These are phyloP conservation scores for Caenorhabditis virilis DNA, from an alignment of 2,888 invertebrate species.

Conservation along the genomic window DNA sequence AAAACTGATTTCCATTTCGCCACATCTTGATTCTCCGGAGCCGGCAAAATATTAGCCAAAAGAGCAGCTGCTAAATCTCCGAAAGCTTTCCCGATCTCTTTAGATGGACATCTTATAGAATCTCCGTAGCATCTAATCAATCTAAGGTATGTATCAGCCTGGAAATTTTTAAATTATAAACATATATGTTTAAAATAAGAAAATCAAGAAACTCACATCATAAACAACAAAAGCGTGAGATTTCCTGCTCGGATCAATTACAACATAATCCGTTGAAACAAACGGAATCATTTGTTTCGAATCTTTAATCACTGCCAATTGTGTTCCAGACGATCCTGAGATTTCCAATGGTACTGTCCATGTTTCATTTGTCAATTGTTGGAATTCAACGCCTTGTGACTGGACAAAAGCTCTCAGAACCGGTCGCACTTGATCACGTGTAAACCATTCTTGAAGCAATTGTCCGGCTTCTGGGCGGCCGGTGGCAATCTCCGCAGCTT, in stretches of 20 bases:
- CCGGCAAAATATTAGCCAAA: constrained; percentile 32
- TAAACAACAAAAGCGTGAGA: constrained; percentile 50
- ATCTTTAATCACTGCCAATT: constrained; percentile 27
- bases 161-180: not conserved
- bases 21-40: constrained; percentile 32
- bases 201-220: constrained; percentile 36
- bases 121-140: constrained; percentile 45
- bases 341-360: constrained; percentile 47
- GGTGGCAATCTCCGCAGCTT: constrained; percentile 27
- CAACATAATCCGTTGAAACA: constrained; percentile 42
- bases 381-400: constrained; percentile 31
- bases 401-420: constrained; percentile 36
- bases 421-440: constrained; percentile 12
- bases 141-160: constrained; percentile 48
- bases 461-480: constrained; percentile 27
- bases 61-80: constrained; percentile 46
- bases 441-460: constrained; percentile 40
- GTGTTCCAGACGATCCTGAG: constrained; percentile 34
- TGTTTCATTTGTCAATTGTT: constrained; percentile 39
- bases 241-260: constrained; percentile 46
- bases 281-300: constrained; percentile 37
- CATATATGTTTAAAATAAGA: not conserved
- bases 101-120: constrained; percentile 36
- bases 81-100: constrained; percentile 38
- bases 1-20: constrained; percentile 45